Evolutionary conservation across 2,797 vertebrate genomes (phyloP).

Genomic region (Premnoplex brunnescens): DNA sequence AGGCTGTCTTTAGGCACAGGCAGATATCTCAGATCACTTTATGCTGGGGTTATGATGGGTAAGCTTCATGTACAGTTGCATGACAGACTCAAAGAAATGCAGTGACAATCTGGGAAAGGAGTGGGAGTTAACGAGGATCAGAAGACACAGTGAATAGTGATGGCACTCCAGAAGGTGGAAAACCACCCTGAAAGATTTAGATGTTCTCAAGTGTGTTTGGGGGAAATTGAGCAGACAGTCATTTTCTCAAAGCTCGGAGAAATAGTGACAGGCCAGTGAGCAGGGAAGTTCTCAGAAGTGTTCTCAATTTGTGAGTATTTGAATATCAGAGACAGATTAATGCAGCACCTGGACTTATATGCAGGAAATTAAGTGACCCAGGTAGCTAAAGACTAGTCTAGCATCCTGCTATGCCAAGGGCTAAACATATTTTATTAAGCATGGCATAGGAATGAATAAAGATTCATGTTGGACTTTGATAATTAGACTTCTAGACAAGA

Average conservation of each 20-base stretch:
- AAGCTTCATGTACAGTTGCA: background rate
- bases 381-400: background rate
- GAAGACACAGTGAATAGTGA: background rate
- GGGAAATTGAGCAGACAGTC: background rate
- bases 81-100: background rate
- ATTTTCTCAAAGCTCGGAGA: background rate
- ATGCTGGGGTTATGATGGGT: background rate
- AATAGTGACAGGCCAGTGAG: background rate
- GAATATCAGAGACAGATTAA: background rate
- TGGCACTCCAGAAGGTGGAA: conserved; percentile 34
- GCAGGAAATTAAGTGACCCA: background rate
- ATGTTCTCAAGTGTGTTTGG: background rate
- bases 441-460: background rate
- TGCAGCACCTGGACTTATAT: background rate
- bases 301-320: background rate
- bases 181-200: background rate
- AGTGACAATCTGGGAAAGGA: background rate
- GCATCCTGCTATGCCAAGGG: background rate
- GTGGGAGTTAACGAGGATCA: background rate
- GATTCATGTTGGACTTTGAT: background rate
- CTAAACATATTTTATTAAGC: background rate
- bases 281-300: background rate
- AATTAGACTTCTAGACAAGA: background rate
- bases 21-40: background rate
- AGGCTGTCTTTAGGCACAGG: background rate